Base-by-base conservation (phyloP, 2,888 invertebrate genomes). In the Clostera curtula region DNA sequence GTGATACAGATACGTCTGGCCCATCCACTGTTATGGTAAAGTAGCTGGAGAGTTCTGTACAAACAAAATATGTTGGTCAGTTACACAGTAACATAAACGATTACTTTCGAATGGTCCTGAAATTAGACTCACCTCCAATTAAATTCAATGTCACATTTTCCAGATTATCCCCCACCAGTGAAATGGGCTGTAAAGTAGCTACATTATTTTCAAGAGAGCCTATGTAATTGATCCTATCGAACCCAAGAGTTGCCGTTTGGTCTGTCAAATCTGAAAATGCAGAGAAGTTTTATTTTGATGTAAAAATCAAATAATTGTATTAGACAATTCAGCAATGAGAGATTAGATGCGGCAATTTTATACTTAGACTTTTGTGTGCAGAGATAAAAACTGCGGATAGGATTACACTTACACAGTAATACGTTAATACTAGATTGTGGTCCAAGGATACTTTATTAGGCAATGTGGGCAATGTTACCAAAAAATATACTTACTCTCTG, bases 121-220 rank as follows among this genome's bases (percentile, higher is more conserved):
- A 1, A 25, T 17, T 6, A 16, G 20, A 7, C 3, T 24, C 23
- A 47, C 43, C 41, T 31, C 41, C 41, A 5, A 25, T 19, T 17
- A 43, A 15, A 4, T 18, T 26, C 12, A 56, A 54, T 3, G 21
- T 12, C 4, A 61, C 56, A 12, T 42, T 32, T 3, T 34, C 6
- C 1, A 36, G 38, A 28, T 46, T 55, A 13, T 56, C 59, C 24
- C 48, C 40, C 3, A 25, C 36, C 9, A 61, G 40, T 3, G 36
- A 40, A 8, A 61, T 57, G 2, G 48, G 27, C 17, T 36, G 31
- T 16, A 59, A 24, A 3, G 26, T 26, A 7, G 29, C 13, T 4
- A 12, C 12, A 14, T 29, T 26, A 14, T 34, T 34, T 20, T 34
- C 21, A 6, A 48, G 27, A 6, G 41, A 28, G 1, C 44, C 44